Conservation (phyloP, 2,113 vertebrate species). For the Asarcornis scutulata region DNA sequence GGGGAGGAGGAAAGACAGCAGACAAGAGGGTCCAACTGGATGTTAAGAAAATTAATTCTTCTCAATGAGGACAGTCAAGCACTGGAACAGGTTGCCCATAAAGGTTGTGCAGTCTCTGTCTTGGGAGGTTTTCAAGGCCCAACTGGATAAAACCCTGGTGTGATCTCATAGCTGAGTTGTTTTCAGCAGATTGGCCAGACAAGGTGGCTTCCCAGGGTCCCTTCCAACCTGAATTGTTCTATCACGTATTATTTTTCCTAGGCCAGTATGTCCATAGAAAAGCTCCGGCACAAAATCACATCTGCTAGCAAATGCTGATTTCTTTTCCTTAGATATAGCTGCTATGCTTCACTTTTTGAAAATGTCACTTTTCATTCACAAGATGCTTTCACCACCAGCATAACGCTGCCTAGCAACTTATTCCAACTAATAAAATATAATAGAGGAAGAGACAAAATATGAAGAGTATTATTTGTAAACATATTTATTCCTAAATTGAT, state of each 20-base stretch:
- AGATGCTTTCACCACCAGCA: background rate
- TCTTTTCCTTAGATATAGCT: constrained; percentile 28
- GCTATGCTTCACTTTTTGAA: background rate
- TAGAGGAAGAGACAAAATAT: background rate
- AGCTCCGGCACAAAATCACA: background rate
- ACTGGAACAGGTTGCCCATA: background rate
- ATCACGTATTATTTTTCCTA: background rate
- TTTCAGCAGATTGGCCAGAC: background rate
- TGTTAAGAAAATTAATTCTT: background rate
- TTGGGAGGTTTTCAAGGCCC: background rate
- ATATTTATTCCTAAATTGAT: background rate
- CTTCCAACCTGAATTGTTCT: background rate
- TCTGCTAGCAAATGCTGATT: background rate
- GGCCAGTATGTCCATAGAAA: background rate
- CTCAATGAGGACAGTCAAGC: background rate
- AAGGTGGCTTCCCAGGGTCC: background rate
- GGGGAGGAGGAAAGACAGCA: background rate
- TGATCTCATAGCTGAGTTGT: background rate
- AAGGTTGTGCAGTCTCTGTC: background rate
- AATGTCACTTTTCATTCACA: constrained; percentile 13
- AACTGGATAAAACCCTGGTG: background rate
- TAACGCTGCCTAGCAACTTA: constrained; percentile 46
- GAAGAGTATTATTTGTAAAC: constrained; percentile 14
- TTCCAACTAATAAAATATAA: constrained; percentile 1
- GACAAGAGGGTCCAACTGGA: rapidly evolving